Evolutionary conservation across 2,113 vertebrate genomes (phyloP).

Genomic region (Trematomus loennbergii): DNA sequence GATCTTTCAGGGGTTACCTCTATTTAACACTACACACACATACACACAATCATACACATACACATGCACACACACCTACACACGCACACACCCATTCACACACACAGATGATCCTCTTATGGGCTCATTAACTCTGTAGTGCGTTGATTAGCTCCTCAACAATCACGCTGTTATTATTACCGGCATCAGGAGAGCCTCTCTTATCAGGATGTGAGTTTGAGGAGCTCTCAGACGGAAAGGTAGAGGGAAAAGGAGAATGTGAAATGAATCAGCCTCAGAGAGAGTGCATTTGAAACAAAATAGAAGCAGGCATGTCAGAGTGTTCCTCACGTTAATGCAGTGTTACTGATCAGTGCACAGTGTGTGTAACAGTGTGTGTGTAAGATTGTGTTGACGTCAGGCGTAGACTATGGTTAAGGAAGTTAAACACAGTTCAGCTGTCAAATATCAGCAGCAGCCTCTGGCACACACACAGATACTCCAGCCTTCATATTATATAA

Average conservation of each 20-base stretch:
- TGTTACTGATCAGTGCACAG: not conserved
- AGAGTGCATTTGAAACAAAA: not conserved
- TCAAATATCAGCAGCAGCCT: conserved; percentile 51
- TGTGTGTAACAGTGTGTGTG: too few relatives aligned
- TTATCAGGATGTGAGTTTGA: not conserved
- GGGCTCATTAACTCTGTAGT: conserved; percentile 62
- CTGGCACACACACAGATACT: conserved; percentile 9
- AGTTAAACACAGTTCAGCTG: conserved; percentile 56
- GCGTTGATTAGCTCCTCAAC: conserved; percentile 66
- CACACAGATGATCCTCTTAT: conserved; percentile 18
- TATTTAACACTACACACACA: conserved; percentile 3
- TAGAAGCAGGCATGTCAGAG: too few relatives aligned
- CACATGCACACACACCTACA: not conserved
- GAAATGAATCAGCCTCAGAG: not conserved
- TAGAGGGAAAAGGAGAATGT: not conserved
- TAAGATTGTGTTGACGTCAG: conserved; percentile 11
- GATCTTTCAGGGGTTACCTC: conserved; percentile 36
- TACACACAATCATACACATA: not conserved
- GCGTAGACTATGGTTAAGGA: conserved; percentile 23
- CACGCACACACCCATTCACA: conserved; percentile 34
- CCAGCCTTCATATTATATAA: too few relatives aligned
- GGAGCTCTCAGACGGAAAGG: conserved; percentile 5
- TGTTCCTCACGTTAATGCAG: not conserved
- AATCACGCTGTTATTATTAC: conserved; percentile 63
- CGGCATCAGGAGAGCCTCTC: conserved; percentile 40